phyloP scores from a whole-genome alignment of 2,888 invertebrate species.

The Cordylochernes scorpioides region DNA sequence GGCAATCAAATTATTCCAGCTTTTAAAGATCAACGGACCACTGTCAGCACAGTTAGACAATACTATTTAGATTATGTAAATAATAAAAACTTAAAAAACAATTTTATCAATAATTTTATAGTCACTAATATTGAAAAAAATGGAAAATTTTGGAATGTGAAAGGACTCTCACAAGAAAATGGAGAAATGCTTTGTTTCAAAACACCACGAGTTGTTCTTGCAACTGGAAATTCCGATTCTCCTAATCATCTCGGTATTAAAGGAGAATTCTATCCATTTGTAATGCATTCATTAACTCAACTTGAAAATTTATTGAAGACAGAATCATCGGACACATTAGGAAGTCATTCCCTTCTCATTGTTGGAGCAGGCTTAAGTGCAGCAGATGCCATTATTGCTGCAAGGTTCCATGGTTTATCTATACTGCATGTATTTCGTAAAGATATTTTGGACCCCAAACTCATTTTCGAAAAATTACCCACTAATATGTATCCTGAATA shows the following conservation, averaged over 20 bases:
- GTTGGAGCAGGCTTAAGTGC: constrained; percentile 72
- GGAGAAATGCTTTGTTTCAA: constrained; percentile 30
- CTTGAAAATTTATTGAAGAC: constrained; percentile 24
- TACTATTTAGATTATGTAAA: constrained; percentile 49
- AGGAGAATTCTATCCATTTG: constrained; percentile 28
- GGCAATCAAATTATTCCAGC: too few species aligned
- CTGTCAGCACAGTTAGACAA: constrained; percentile 40
- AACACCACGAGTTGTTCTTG: constrained; percentile 42
- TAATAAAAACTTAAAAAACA: constrained; percentile 34
- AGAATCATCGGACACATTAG: constrained; percentile 1
- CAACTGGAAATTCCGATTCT: constrained; percentile 46
- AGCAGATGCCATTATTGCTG: constrained; percentile 57
- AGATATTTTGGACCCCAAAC: constrained; percentile 32
- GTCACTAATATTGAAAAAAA: constrained; percentile 32
- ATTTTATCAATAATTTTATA: constrained; percentile 27
- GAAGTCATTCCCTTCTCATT: constrained; percentile 44
- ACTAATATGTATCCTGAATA: constrained; percentile 59
- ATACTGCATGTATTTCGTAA: constrained; percentile 48
- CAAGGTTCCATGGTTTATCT: constrained; percentile 36
- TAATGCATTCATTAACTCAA: constrained; percentile 30
- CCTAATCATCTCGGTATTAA: constrained; percentile 39
- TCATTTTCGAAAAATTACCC: constrained; percentile 32
- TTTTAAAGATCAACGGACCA: constrained; percentile 35
- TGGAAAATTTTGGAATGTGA: constrained; percentile 26
- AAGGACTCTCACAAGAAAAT: constrained; percentile 3